Conservation (phyloP, 1,140 invertebrate genomes). For the Harpegnathos saltator region DNA sequence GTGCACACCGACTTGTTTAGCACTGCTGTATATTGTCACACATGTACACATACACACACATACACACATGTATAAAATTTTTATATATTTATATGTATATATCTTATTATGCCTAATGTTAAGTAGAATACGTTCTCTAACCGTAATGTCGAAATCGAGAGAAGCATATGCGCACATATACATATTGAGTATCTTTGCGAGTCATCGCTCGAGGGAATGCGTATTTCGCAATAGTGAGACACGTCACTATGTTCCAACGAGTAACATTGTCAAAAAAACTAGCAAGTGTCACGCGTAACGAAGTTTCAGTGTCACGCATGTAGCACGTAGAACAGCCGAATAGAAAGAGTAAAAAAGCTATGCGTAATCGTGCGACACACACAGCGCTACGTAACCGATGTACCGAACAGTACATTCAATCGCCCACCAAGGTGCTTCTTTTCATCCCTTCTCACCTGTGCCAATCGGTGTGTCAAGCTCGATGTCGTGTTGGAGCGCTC, state of each 20-base stretch:
- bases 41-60: slow-evolving; percentile 1
- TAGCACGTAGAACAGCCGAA: neutral
- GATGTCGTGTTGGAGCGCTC: neutral
- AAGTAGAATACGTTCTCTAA: slow-evolving; percentile 29
- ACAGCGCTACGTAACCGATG: neutral
- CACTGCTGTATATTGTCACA: neutral
- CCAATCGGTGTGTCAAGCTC: slow-evolving; percentile 60
- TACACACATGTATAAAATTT: slow-evolving; percentile 15
- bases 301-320: neutral
- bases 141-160: slow-evolving; percentile 23
- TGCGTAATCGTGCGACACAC: no score
- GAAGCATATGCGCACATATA: neutral
- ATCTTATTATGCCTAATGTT: slow-evolving; percentile 19
- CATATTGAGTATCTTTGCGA: neutral
- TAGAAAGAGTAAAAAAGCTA: neutral
- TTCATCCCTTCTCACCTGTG: slow-evolving; percentile 32
- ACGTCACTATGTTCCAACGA: neutral
- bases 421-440: slow-evolving; percentile 22
- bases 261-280: neutral
- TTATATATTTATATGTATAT: neutral
- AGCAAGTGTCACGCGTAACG: neutral
- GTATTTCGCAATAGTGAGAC: neutral
- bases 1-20: slow-evolving; percentile 24
- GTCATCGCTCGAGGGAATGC: neutral
- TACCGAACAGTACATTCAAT: neutral